Evolutionary conservation across 1,140 invertebrate species (phyloP).

Genomic region (Aphaenogaster rudis): DNA sequence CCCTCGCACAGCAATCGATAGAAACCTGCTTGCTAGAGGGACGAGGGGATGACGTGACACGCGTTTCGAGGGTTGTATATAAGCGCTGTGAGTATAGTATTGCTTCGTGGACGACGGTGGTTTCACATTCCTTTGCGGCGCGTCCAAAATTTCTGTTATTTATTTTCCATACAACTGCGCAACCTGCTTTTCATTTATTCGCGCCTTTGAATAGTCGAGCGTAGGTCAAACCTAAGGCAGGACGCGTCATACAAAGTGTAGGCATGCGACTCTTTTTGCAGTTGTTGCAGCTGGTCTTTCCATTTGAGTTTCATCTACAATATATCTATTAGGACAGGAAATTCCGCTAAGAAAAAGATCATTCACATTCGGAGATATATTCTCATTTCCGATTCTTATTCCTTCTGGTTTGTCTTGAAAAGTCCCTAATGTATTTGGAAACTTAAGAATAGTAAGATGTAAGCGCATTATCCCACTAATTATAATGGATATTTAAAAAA

Average conservation of each 20-base stretch:
- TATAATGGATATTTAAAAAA: neutral
- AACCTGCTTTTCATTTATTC: neutral
- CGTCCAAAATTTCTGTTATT: neutral
- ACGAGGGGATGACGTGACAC: constrained; percentile 41
- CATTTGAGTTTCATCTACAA: neutral
- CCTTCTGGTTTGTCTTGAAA: neutral
- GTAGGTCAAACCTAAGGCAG: neutral
- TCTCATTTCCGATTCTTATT: neutral
- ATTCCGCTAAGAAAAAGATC: neutral
- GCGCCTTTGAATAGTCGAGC: neutral
- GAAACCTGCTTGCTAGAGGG: constrained; percentile 65
- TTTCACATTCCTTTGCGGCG: constrained; percentile 6
- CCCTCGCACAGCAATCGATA: constrained; percentile 66
- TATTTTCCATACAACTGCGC: constrained; percentile 15
- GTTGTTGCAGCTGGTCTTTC: neutral
- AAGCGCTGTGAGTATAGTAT: constrained; percentile 10
- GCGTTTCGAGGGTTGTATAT: constrained; percentile 59
- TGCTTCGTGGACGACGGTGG: neutral
- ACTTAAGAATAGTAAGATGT: neutral
- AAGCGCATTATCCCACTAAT: neutral
- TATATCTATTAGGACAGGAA: neutral
- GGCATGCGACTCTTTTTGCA: neutral
- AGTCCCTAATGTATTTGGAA: neutral
- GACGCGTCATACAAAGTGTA: neutral
- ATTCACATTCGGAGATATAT: neutral